These are phyloP conservation scores for Aurelia sp. DNA, from an alignment of 30 jellyfish, hydroid and myxozoan species.

Conservation along the genomic window DNA sequence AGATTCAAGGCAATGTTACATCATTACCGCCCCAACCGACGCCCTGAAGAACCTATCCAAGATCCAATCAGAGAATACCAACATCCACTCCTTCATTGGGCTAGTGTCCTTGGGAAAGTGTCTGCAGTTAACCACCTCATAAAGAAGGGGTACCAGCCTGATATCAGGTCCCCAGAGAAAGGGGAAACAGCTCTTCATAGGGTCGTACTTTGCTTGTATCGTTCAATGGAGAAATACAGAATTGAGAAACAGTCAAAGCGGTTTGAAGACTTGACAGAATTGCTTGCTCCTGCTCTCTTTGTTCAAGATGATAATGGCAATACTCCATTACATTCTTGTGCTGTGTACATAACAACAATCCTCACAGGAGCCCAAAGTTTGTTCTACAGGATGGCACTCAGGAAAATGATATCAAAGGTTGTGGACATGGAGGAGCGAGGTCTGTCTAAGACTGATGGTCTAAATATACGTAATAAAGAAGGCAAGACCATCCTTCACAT, in stretches of 20 bases:
- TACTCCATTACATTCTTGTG: constrained; percentile 92
- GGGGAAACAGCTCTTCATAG: constrained; percentile 83
- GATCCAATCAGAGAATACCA: constrained; percentile 66
- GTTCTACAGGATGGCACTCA: constrained; percentile 19
- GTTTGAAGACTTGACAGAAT: constrained; percentile 28
- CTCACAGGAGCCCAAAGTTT: neutral
- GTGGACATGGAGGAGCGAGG: constrained; percentile 30
- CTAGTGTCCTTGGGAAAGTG: constrained; percentile 77
- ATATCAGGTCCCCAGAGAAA: constrained; percentile 33
- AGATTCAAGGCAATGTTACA: constrained; percentile 36
- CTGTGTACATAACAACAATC: constrained; percentile 40
- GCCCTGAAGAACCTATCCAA: constrained; percentile 58
- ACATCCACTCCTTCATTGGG: constrained; percentile 92
- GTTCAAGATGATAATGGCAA: constrained; percentile 64
- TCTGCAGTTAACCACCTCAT: constrained; percentile 57
- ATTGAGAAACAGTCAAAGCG: neutral
- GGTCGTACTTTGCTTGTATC: constrained; percentile 48
- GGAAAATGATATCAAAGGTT: constrained; percentile 41
- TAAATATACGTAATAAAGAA: constrained; percentile 56
- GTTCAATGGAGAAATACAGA: neutral
- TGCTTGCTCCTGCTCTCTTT: constrained; percentile 64
- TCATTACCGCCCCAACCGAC: constrained; percentile 7
- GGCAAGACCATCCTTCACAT: constrained; percentile 57
- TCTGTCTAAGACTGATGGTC: neutral
- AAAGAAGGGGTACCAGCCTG: constrained; percentile 47